Evolutionary conservation across 2,888 invertebrate species (phyloP).

Genomic region (Cataglyphis albicans): DNA sequence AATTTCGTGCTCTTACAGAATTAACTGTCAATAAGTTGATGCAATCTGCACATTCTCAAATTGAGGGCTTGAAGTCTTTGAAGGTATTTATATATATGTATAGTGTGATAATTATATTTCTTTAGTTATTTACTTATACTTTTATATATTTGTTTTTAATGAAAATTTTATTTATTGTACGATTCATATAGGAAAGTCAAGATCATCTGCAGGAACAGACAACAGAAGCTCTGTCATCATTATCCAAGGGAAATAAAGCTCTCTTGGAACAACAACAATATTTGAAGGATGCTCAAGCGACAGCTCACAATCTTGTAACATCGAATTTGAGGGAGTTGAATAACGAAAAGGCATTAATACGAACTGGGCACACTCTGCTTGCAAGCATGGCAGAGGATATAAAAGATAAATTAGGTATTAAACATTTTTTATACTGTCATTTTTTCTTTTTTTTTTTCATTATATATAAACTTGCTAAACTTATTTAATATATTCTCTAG

Average conservation of each 20-base stretch:
- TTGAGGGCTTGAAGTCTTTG: conserved; percentile 85
- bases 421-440: neutral
- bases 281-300: conserved; percentile 86
- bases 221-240: conserved; percentile 84
- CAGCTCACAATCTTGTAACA: conserved; percentile 87
- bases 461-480: neutral
- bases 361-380: conserved; percentile 88
- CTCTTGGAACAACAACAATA: conserved; percentile 87
- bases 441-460: neutral
- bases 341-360: conserved; percentile 88
- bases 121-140: neutral
- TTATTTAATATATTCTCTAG: conserved; percentile 74
- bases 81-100: conserved; percentile 81
- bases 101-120: conserved; percentile 13
- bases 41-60: conserved; percentile 87
- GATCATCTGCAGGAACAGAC: conserved; percentile 86
- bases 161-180: neutral
- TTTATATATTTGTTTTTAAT: neutral
- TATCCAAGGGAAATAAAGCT: conserved; percentile 86
- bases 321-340: conserved; percentile 87
- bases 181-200: conserved; percentile 85
- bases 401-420: conserved; percentile 87
- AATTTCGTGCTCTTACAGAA: conserved; percentile 89
- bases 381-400: conserved; percentile 87
- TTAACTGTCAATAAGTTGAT: conserved; percentile 89